Base-by-base conservation (phyloP, 2,888 invertebrate genomes). In the Octonoba sinensis region DNA sequence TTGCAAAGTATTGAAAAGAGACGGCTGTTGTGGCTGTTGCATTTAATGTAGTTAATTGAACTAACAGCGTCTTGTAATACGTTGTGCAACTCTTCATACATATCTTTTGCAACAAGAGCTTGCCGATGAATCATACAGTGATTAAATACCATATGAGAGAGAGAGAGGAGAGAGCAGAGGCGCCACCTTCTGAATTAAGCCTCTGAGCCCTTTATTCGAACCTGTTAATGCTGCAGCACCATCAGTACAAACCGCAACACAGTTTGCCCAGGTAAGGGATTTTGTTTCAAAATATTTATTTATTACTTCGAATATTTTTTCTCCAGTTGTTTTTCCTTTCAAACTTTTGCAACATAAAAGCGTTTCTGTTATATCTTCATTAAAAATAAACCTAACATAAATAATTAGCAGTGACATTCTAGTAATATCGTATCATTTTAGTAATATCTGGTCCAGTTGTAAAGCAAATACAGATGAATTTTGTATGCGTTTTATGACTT, bases 81-180 rank as follows among this genome's bases (percentile, higher is more conserved):
- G 22, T 59, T 70, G 46, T 47, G 24, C 57, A 59, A 46, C n/a
- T 59, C n/a, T 59, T 47, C 57, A 57, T 36, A 36, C 18, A 69
- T 69, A 47, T 70, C 22, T 72, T 62, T 62, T 60, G 72, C 62
- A 15, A 62, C 22, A 13, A 49, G 36, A 62, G 62, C 49, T 62
- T 12, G 18, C 16, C 22, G 24, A 36, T 72, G 62, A 15, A 64
- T 72, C 18, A 72, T 49, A 36, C 62, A 62, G 20, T 51, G 51
- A n/a, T 51, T 36, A 22, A 72, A 27, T 51, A 62, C 22, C 51
- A 36, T 47, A 60, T 71, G 20, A 8, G 16, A n/a, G n/a, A n/a
- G n/a, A n/a, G n/a, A n/a, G n/a, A n/a, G n/a, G n/a, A n/a, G n/a
- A n/a, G n/a, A n/a, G 20, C 11, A 47, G n/a, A 47, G 16, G n/a